Conservation (phyloP, 53 echinoderm and acorn worm genomes). For the Crossaster papposus region DNA sequence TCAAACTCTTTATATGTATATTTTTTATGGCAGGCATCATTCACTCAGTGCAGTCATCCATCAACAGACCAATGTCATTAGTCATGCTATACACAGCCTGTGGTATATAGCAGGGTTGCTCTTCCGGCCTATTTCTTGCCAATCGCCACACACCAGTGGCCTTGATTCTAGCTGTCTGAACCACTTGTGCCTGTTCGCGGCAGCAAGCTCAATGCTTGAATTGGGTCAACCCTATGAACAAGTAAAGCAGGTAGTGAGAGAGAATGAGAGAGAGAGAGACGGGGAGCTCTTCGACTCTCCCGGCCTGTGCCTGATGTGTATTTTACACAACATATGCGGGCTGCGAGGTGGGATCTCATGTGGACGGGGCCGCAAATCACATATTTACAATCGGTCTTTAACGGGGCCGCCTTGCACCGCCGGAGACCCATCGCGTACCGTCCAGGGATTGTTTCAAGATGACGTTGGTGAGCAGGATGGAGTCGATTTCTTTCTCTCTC, state of each 20-base stretch:
- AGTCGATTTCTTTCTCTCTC: background rate
- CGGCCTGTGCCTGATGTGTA: background rate
- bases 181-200: background rate
- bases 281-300: background rate
- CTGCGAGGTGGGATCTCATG: background rate
- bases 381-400: constrained; percentile 16
- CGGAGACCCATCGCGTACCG: too few relatives aligned
- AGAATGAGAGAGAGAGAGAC: too few relatives aligned
- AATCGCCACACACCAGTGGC: constrained; percentile 27
- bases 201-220: constrained; percentile 37
- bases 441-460: constrained; percentile 55
- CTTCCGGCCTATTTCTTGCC: constrained; percentile 53
- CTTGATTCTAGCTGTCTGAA: constrained; percentile 50
- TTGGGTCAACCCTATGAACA: constrained; percentile 47
- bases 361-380: constrained; percentile 38
- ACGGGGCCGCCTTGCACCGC: too few relatives aligned
- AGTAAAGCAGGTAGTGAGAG: constrained; percentile 14
- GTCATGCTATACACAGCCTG: constrained; percentile 47
- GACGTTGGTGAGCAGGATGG: constrained; percentile 2
- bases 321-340: constrained; percentile 15
- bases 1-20: background rate
- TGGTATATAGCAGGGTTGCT: constrained; percentile 27
- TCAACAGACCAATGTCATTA: constrained; percentile 50
- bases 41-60: constrained; percentile 48
- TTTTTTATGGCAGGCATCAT: constrained; percentile 33